Conservation (phyloP, 2,797 vertebrate species). For the Pseudochirops cupreus region DNA sequence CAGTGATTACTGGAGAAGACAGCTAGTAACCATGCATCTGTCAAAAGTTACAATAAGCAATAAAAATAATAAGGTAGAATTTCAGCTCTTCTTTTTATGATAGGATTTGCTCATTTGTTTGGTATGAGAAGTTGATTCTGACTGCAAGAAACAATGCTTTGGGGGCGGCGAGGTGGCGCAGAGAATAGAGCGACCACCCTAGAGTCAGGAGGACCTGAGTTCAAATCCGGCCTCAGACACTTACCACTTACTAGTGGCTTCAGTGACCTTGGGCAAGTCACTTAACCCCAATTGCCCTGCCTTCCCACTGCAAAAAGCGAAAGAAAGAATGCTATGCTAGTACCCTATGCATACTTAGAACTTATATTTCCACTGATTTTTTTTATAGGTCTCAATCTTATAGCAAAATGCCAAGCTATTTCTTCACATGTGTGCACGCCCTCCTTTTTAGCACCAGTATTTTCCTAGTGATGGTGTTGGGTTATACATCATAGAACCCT, state of each 20-base stretch:
- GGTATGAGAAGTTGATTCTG: conserved; percentile 9
- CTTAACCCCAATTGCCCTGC: too few species aligned
- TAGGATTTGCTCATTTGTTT: not conserved
- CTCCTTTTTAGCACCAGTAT: not conserved
- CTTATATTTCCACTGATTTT: not conserved
- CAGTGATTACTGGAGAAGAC: conserved; percentile 47
- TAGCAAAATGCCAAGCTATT: conserved; percentile 19
- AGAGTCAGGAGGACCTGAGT: too few species aligned
- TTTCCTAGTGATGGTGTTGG: not conserved
- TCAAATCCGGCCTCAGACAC: too few species aligned
- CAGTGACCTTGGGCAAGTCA: too few species aligned
- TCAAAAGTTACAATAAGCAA: not conserved
- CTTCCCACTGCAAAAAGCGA: too few species aligned
- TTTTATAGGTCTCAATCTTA: conserved; percentile 36
- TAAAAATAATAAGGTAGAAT: conserved; percentile 2
- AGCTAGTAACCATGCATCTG: not conserved
- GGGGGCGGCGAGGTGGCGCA: too few species aligned
- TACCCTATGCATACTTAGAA: not conserved
- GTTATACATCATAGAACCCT: not conserved
- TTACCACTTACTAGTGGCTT: too few species aligned
- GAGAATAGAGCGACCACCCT: too few species aligned
- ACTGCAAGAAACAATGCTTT: not conserved
- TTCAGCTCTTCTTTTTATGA: not conserved
- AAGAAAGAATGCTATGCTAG: not conserved
- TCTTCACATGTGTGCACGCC: too few species aligned